phyloP scores from a whole-genome alignment of 2,797 vertebrate species.

The Eremophila alpestris region DNA sequence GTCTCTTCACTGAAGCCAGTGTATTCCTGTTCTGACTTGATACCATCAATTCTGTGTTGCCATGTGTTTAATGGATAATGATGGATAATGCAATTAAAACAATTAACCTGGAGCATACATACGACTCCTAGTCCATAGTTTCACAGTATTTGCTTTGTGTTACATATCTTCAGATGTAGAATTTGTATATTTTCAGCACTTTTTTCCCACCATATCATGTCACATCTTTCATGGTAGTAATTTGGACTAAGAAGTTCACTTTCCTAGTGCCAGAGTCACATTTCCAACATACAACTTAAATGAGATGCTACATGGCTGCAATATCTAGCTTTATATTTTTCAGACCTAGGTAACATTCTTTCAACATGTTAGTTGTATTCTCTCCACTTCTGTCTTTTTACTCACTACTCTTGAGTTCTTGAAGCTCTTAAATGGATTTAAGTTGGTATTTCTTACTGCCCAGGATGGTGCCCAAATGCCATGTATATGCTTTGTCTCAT shows the following conservation, averaged over 20 bases:
- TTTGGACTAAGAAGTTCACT: neutral
- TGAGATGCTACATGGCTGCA: neutral
- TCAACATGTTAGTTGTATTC: neutral
- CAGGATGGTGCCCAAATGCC: neutral
- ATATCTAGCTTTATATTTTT: neutral
- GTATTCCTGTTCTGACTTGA: neutral
- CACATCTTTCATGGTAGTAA: neutral
- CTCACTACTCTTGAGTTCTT: neutral
- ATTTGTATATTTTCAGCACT: neutral
- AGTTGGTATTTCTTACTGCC: neutral
- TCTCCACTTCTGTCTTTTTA: neutral
- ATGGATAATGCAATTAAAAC: neutral
- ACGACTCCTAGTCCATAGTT: accelerated
- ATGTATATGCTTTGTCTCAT: neutral
- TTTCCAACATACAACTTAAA: neutral
- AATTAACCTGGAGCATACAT: neutral
- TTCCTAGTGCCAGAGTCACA: neutral
- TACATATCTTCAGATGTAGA: neutral
- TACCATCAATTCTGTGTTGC: neutral
- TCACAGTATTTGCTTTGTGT: neutral
- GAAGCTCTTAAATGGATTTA: neutral
- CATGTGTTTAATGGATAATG: neutral
- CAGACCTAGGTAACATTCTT: neutral
- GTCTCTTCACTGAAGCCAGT: neutral
- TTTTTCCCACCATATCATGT: neutral